Percentiles rank a stretch among this genome's conserved stretches.
These are phyloP conservation scores for Danio kyathit DNA, from an alignment of 2,797 vertebrate species.

Conservation along the genomic window DNA sequence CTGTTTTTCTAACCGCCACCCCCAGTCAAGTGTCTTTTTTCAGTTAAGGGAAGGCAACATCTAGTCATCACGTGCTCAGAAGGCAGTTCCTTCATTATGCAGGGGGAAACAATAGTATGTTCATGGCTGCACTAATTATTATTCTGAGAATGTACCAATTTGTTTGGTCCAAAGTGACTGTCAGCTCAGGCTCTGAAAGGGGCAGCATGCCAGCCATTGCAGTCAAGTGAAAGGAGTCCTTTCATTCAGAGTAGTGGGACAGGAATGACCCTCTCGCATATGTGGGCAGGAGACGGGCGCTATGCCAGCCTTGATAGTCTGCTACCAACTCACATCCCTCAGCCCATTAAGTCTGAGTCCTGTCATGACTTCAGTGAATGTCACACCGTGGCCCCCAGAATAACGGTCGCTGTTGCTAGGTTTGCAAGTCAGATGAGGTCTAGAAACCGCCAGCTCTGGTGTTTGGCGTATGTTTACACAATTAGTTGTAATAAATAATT, in stretches of 20 bases:
- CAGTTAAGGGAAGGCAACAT: conserved; percentile 66
- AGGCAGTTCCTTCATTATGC: conserved; percentile 87
- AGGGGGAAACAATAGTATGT: conserved; percentile 92
- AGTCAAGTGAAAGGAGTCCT: conserved; percentile 82
- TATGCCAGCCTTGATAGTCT: conserved; percentile 78
- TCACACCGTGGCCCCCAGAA: conserved; percentile 76
- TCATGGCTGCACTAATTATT: conserved; percentile 97
- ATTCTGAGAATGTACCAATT: conserved; percentile 99
- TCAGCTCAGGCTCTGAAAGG: conserved; percentile 88
- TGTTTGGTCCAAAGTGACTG: conserved; percentile 98
- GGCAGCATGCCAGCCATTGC: conserved; percentile 87
- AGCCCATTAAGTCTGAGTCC: conserved; percentile 72
- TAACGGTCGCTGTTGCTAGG: conserved; percentile 77
- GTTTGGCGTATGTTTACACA: neutral
- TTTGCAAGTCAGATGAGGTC: conserved; percentile 16
- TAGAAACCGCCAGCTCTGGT: neutral
- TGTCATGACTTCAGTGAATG: conserved; percentile 78
- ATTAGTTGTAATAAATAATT: neutral
- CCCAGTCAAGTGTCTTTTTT: conserved; percentile 10
- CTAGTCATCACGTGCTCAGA: conserved; percentile 84
- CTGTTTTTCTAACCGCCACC: conserved; percentile 12
- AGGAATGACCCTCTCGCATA: conserved; percentile 80
- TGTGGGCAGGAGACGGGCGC: conserved; percentile 78
- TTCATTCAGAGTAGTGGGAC: conserved; percentile 86
- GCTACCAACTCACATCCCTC: conserved; percentile 71